Base-by-base conservation (phyloP, 2,797 vertebrate species). In the Poecilia picta region DNA sequence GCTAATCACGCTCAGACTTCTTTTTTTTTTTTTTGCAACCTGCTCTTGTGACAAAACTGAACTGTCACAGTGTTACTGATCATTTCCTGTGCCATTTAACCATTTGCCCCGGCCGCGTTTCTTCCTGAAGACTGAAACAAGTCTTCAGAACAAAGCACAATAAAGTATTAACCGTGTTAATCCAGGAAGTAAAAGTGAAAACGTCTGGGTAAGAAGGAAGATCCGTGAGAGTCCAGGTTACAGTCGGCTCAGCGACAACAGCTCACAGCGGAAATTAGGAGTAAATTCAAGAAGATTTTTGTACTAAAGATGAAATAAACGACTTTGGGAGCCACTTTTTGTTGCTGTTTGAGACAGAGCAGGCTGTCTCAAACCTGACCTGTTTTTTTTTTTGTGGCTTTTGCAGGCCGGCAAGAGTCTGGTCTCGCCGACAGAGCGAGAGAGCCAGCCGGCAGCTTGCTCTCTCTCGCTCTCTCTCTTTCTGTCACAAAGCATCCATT, bases 401-500 rank as follows among this genome's bases (percentile, higher is more conserved):
- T 73, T 23, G 62, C 83, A 82, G 73, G 43, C 88, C 79, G 86
- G 43, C 79, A 49, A 74, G 76, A 74, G 83, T 77, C 81, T 16
- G 1, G 84, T 78, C 83, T 87, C 76, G 23, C 68, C 16, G 73
- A 77, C 75, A 73, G 74, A 78, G 84, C 11, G 72, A 79, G 84
- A 13, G 0, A 80, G 81, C 83, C 10, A 33, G 85, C 73, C 53
- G 55, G 74, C 84, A 75, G 84, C 76, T 81, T 73, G 39, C 82
- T 79, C 86, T 78, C 86, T 84, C 87, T 55, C 51, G 25, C 43
- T 3, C 43, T 57, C 11, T n/a, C 11, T 57, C 59, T 62, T 2
- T 81, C 85, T 88, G 91, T 91, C 92, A 91, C 89, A 89, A 90
- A 90, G 89, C 86, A 85, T 88, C 85, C 85, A 88, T 89, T 89